Percentiles rank a stretch among this genome's conserved stretches.
phyloP scores from a whole-genome alignment of 2,888 invertebrate genomes.

The Gari tellinella region DNA sequence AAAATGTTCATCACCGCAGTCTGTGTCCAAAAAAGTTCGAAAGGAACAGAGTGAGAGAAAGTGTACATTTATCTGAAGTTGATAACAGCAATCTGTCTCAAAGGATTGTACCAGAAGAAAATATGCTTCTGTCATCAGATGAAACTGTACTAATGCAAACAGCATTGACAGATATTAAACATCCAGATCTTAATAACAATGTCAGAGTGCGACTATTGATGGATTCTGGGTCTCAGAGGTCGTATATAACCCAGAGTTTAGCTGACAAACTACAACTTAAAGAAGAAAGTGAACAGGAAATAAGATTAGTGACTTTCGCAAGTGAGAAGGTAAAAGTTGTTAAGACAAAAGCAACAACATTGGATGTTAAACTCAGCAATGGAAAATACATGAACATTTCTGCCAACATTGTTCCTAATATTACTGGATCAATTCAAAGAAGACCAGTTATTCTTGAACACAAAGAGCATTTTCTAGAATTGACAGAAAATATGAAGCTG shows the following conservation, averaged over 20 bases:
- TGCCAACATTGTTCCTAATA: conserved; percentile 28
- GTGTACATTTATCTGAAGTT: not conserved
- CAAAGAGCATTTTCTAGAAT: not conserved
- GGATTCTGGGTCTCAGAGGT: conserved; percentile 25
- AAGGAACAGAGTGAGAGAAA: not conserved
- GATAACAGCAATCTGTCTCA: too few relatives aligned
- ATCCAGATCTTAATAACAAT: conserved; percentile 1
- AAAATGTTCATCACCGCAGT: conserved; percentile 32
- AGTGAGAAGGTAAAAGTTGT: conserved; percentile 24
- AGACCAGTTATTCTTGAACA: conserved; percentile 4
- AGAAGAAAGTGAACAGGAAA: conserved; percentile 15
- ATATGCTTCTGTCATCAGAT: conserved; percentile 21
- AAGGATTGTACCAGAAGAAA: not conserved
- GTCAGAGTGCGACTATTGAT: conserved; percentile 6
- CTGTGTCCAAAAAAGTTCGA: conserved; percentile 24
- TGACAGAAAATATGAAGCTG: conserved; percentile 8
- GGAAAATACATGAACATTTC: conserved; percentile 13
- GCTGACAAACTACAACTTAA: conserved; percentile 8
- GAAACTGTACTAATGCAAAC: conserved; percentile 37
- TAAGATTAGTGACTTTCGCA: conserved; percentile 24
- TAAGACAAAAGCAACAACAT: conserved; percentile 12
- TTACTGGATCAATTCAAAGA: conserved; percentile 19
- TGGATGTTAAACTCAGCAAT: conserved; percentile 18
- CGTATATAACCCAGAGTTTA: conserved; percentile 21
- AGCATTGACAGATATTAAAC: conserved; percentile 12